Evolutionary conservation across 1,140 invertebrate species (phyloP).

Genomic region (Drosophila mauritiana): DNA sequence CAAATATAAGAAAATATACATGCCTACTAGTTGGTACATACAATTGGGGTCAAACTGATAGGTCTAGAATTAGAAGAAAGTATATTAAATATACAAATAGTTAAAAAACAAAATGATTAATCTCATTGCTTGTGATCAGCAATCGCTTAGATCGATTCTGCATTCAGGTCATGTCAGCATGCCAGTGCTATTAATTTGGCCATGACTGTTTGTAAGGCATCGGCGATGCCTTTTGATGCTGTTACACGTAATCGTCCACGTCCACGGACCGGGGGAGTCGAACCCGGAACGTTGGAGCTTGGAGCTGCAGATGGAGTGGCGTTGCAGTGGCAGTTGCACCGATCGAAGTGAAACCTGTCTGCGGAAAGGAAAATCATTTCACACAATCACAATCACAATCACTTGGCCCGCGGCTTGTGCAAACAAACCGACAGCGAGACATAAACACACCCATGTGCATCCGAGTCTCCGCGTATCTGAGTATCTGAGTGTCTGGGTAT

Average conservation of each 20-base stretch:
- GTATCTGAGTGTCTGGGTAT: slow-evolving; percentile 1
- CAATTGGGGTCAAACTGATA: slow-evolving; percentile 2
- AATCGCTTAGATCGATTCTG: background rate
- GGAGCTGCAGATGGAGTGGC: background rate
- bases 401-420: slow-evolving; percentile 65
- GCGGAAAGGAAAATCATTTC: slow-evolving; percentile 79
- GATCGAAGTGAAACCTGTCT: slow-evolving; percentile 75
- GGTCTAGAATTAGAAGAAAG: background rate
- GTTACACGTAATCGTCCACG: slow-evolving; percentile 71
- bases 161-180: background rate
- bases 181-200: background rate
- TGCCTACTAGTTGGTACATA: slow-evolving; percentile 27
- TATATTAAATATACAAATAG: too few species aligned
- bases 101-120: background rate
- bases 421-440: slow-evolving; percentile 63
- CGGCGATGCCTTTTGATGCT: slow-evolving; percentile 59
- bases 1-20: slow-evolving; percentile 61
- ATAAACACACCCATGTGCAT: slow-evolving; percentile 50
- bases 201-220: slow-evolving; percentile 49
- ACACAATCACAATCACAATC: slow-evolving; percentile 64
- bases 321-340: slow-evolving; percentile 46
- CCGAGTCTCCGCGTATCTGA: slow-evolving; percentile 10
- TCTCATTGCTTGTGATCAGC: background rate
- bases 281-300: slow-evolving; percentile 69
- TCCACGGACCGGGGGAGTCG: slow-evolving; percentile 55